phyloP scores from a whole-genome alignment of 2,888 invertebrate species.

The Pocota personata region DNA sequence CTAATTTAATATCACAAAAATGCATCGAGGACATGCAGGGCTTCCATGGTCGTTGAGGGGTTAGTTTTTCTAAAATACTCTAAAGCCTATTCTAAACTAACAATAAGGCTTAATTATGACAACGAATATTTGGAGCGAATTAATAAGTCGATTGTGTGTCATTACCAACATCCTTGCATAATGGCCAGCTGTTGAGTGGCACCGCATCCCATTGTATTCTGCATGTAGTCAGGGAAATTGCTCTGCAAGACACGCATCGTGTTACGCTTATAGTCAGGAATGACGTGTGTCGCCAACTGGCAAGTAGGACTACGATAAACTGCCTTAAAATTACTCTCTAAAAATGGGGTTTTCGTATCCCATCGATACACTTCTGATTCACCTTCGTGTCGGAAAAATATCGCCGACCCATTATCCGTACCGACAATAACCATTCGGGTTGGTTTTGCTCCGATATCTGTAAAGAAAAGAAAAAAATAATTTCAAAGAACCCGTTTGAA shows the following conservation, averaged over 20 bases:
- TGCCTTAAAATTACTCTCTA: constrained; percentile 83
- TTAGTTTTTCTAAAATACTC: background rate
- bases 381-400: constrained; percentile 86
- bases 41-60: constrained; percentile 49
- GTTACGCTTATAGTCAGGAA: constrained; percentile 84
- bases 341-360: constrained; percentile 84
- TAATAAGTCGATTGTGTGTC: background rate
- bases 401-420: constrained; percentile 85
- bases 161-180: constrained; percentile 81
- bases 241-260: constrained; percentile 86
- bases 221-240: constrained; percentile 87
- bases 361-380: constrained; percentile 85
- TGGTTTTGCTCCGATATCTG: constrained; percentile 85
- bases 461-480: constrained; percentile 7
- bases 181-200: constrained; percentile 84
- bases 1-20: constrained; percentile 47
- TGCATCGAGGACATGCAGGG: constrained; percentile 49
- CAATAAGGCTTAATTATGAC: constrained; percentile 38
- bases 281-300: constrained; percentile 85
- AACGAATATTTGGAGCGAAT: constrained; percentile 10
- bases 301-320: constrained; percentile 84
- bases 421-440: constrained; percentile 86
- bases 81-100: constrained; percentile 6
- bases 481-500: background rate
- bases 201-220: constrained; percentile 86